Conservation (phyloP, 2,113 vertebrate species). For the Bombycilla garrulus region DNA sequence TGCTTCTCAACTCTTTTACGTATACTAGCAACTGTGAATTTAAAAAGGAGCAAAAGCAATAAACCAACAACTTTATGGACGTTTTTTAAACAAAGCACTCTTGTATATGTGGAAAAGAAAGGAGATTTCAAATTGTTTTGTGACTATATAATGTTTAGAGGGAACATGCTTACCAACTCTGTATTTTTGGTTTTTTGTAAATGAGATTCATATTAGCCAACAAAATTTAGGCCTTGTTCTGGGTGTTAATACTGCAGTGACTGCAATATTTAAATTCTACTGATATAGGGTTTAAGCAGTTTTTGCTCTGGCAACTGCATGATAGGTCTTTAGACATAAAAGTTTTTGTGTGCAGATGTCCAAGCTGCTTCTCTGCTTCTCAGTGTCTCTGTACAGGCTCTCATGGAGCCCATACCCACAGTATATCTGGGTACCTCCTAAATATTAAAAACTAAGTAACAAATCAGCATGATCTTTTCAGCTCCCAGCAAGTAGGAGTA, state of each 20-base stretch:
- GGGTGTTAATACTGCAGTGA: not conserved
- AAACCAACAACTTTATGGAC: not conserved
- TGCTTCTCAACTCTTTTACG: not conserved
- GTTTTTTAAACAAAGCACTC: not conserved
- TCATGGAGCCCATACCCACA: not conserved
- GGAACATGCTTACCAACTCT: not conserved
- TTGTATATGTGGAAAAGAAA: not conserved
- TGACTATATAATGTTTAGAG: not conserved
- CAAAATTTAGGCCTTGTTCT: not conserved
- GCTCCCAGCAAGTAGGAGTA: constrained; percentile 49
- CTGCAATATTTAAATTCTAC: not conserved
- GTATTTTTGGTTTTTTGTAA: not conserved
- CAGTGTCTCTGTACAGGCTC: not conserved
- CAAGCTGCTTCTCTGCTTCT: not conserved
- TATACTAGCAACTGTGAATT: constrained; percentile 8
- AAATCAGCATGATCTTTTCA: constrained; percentile 52
- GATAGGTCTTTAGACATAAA: not conserved
- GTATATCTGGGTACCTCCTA: constrained; percentile 1
- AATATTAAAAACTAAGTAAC: constrained; percentile 54
- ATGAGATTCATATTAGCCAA: not conserved
- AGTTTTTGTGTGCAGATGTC: not conserved
- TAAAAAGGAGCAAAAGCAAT: not conserved
- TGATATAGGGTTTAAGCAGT: not conserved
- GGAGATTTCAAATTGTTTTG: not conserved
- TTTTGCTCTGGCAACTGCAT: not conserved